Percentiles rank a stretch among this genome's conserved stretches.
Conservation (phyloP, 2,113 vertebrate genomes). For the Ochotona curzoniae region DNA sequence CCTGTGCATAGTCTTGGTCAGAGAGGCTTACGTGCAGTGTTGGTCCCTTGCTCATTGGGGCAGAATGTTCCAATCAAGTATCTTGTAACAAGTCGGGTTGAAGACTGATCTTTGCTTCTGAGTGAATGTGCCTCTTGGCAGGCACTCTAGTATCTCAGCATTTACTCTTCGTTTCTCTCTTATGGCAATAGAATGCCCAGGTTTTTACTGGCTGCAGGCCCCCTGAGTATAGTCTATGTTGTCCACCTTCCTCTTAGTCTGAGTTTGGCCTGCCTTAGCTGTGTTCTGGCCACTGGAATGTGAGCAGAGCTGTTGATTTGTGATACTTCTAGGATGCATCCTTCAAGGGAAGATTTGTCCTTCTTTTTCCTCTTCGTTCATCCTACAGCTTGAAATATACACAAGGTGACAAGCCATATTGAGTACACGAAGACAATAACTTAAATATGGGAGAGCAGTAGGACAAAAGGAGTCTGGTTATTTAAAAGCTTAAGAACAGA, state of each 20-base stretch:
- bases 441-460: neutral
- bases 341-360: neutral
- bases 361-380: neutral
- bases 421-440: neutral
- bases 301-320: neutral
- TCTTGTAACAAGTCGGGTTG: slow-evolving; percentile 45
- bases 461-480: neutral
- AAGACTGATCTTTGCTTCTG: slow-evolving; percentile 52
- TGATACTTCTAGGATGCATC: neutral
- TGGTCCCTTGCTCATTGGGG: slow-evolving; percentile 62
- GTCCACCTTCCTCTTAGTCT: neutral
- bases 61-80: slow-evolving; percentile 55
- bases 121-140: neutral
- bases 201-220: neutral
- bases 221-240: neutral
- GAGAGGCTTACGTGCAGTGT: slow-evolving; percentile 61
- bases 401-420: neutral
- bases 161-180: slow-evolving; percentile 7
- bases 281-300: neutral
- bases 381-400: neutral
- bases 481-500: neutral
- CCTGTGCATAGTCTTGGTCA: slow-evolving; percentile 59
- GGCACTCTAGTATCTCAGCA: neutral
- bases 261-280: neutral
- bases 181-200: neutral